phyloP scores from a whole-genome alignment of 2,888 invertebrate species.

The Encarsia formosa region DNA sequence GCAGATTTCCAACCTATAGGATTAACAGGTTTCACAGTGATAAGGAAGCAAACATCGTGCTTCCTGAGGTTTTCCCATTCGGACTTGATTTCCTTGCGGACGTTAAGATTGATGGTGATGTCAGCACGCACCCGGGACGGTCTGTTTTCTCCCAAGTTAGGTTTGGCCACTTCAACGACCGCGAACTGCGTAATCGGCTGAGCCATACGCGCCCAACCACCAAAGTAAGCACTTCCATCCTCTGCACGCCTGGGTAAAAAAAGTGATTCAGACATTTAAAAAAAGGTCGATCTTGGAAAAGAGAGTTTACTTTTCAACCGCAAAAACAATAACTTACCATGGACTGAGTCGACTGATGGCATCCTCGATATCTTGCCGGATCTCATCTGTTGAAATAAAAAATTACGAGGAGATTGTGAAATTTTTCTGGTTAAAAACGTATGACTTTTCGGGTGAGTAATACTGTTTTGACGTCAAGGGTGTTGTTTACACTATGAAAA shows the following conservation, averaged over 20 bases:
- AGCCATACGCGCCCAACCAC: constrained; percentile 99
- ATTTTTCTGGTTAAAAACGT: no score
- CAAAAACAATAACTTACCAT: constrained; percentile 60
- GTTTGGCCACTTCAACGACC: constrained; percentile 91
- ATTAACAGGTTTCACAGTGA: constrained; percentile 82
- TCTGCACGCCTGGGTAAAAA: constrained; percentile 69
- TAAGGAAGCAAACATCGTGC: constrained; percentile 96
- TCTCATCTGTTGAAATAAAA: constrained; percentile 70
- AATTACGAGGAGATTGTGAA: no score
- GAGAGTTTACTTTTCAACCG: neutral
- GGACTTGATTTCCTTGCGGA: constrained; percentile 83
- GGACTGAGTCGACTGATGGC: constrained; percentile 92
- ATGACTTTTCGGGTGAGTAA: no score
- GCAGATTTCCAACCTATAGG: constrained; percentile 64
- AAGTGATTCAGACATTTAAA: neutral
- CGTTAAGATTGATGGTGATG: constrained; percentile 86
- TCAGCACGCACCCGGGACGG: constrained; percentile 96
- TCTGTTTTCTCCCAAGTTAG: constrained; percentile 88
- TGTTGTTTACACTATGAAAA: no score
- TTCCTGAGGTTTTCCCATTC: constrained; percentile 97
- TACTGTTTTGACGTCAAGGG: no score
- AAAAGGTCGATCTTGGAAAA: neutral
- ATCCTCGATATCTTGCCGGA: constrained; percentile 97
- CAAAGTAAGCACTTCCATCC: constrained; percentile 81
- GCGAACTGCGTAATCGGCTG: constrained; percentile 88